Evolutionary conservation across 1,140 invertebrate genomes (phyloP).

Genomic region (Neuroterus valhalla): DNA sequence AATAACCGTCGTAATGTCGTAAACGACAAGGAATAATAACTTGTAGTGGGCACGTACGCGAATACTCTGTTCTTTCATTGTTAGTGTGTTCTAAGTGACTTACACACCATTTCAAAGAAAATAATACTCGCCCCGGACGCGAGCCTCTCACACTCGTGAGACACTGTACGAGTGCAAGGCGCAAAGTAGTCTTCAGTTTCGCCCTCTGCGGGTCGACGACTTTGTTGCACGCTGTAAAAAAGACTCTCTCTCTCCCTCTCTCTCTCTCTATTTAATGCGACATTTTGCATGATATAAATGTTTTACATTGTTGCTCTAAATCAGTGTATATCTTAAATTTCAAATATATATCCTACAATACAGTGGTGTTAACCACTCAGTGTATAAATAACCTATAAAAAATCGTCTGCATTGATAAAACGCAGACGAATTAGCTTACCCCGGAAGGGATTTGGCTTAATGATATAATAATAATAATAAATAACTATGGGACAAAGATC

Average conservation of each 20-base stretch:
- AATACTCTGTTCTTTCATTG: conserved; percentile 19
- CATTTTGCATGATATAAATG: not conserved
- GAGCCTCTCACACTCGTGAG: conserved; percentile 24
- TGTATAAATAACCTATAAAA: too few species aligned
- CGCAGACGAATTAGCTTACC: too few species aligned
- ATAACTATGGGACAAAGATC: too few species aligned
- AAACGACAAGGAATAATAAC: conserved; percentile 54
- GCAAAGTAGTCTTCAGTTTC: not conserved
- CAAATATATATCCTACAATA: too few species aligned
- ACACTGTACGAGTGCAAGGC: conserved; percentile 13
- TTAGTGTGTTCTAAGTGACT: conserved; percentile 39
- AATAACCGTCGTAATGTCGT: conserved; percentile 53
- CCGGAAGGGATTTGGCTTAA: too few species aligned
- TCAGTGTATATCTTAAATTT: too few species aligned
- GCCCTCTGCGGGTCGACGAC: conserved; percentile 47
- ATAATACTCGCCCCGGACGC: conserved; percentile 42
- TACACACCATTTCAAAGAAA: conserved; percentile 44
- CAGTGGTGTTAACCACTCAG: too few species aligned
- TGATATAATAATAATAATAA: too few species aligned
- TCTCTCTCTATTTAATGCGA: not conserved
- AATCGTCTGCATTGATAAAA: too few species aligned
- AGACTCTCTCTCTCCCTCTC: not conserved
- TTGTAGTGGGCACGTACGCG: conserved; percentile 37
- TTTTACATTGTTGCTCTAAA: not conserved
- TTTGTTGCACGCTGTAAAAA: not conserved